These are phyloP conservation scores for Anseranas semipalmata DNA, from an alignment of 2,113 vertebrate genomes.

Conservation along the genomic window DNA sequence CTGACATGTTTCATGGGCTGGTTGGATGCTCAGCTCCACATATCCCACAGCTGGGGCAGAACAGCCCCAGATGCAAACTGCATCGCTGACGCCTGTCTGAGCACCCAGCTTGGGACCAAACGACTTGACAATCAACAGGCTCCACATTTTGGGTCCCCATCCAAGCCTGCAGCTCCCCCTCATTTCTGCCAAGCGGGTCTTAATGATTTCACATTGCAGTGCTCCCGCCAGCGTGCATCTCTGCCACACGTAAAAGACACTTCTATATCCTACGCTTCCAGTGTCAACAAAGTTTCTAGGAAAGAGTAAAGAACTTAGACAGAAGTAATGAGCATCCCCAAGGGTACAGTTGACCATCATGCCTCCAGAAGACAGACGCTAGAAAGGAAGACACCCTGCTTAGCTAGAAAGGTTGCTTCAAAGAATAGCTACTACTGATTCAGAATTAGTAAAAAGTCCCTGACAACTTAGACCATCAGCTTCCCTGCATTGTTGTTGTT, in stretches of 20 bases:
- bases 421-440: background rate
- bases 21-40: background rate
- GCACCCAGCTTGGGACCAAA: fast-evolving
- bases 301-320: background rate
- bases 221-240: background rate
- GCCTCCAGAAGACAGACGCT: background rate
- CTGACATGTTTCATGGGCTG: background rate
- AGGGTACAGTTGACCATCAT: background rate
- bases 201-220: fast-evolving
- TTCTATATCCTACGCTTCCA: background rate
- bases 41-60: background rate
- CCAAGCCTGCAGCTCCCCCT: background rate
- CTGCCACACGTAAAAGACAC: background rate
- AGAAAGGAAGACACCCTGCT: background rate
- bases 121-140: background rate
- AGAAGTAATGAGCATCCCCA: background rate
- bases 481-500: background rate
- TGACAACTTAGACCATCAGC: background rate
- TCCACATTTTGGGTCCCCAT: background rate
- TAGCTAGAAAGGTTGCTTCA: background rate
- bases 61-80: fast-evolving
- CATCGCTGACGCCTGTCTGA: fast-evolving
- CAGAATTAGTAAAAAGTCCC: background rate
- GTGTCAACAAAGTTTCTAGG: background rate
- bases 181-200: background rate